Conservation (phyloP, 1,140 invertebrate species). For the Drosophila triauraria region DNA sequence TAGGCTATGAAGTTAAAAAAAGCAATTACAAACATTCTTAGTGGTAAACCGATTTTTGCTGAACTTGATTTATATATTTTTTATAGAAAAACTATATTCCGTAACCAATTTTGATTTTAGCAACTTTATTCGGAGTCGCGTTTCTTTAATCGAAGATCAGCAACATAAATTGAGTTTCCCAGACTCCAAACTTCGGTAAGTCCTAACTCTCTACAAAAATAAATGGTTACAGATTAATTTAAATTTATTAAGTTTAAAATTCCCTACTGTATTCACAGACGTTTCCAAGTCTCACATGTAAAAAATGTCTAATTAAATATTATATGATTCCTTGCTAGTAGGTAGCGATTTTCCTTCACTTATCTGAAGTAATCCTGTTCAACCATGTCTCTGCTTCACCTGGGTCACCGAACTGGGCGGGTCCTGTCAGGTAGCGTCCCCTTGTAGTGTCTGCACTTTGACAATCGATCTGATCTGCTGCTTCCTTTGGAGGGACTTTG, state of each 20-base stretch:
- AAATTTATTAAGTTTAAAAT: background rate
- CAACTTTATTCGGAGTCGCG: slow-evolving; percentile 20
- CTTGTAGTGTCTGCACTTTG: slow-evolving; percentile 18
- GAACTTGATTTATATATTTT: background rate
- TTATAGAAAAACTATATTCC: background rate
- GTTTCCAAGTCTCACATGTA: too few relatives aligned
- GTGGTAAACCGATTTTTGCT: background rate
- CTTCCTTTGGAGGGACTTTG: slow-evolving; percentile 23
- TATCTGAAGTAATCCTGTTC: slow-evolving; percentile 40
- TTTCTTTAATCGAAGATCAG: slow-evolving; percentile 7
- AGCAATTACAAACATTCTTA: background rate
- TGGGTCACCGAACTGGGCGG: slow-evolving; percentile 61
- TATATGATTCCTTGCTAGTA: background rate
- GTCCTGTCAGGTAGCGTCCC: slow-evolving; percentile 56
- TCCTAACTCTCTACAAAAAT: background rate
- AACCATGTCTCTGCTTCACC: slow-evolving; percentile 35
- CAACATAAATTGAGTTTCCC: background rate
- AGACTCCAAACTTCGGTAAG: slow-evolving; percentile 22
- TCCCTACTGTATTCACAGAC: background rate
- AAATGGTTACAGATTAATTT: background rate
- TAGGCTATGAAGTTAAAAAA: background rate
- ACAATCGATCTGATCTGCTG: slow-evolving; percentile 24
- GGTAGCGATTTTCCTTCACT: background rate
- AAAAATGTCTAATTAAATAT: background rate
- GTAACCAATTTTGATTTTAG: slow-evolving; percentile 14